Conservation (phyloP, 92 coral and sea anemone genomes). For the Siderastrea siderea region DNA sequence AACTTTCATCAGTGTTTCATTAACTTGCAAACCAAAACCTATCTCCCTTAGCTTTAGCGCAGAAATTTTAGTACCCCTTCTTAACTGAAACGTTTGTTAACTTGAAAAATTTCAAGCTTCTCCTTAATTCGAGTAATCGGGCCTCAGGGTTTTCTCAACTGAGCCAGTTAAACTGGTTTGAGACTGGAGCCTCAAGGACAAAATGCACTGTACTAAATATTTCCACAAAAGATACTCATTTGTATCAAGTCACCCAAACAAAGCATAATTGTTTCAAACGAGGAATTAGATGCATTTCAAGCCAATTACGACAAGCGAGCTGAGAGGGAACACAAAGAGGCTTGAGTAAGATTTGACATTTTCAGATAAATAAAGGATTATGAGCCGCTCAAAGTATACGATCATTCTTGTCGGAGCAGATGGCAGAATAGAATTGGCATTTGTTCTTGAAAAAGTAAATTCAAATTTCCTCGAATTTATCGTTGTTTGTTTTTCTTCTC, state of each 20-base stretch:
- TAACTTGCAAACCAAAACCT: too few relatives aligned
- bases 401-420: constrained; percentile 41
- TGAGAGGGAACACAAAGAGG: neutral
- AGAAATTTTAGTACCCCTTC: too few relatives aligned
- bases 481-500: constrained; percentile 40
- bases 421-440: constrained; percentile 42
- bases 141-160: too few relatives aligned
- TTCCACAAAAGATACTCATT: constrained; percentile 20
- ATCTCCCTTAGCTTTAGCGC: too few relatives aligned
- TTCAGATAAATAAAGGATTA: constrained; percentile 45
- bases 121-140: too few relatives aligned
- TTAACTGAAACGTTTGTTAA: neutral
- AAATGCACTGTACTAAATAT: neutral
- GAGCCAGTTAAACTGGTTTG: too few relatives aligned
- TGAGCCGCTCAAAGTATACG: constrained; percentile 22
- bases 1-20: neutral
- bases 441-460: constrained; percentile 53
- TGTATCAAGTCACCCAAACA: constrained; percentile 39
- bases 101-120: neutral
- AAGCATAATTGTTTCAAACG: constrained; percentile 11
- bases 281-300: constrained; percentile 19
- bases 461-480: constrained; percentile 38
- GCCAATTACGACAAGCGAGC: constrained; percentile 22
- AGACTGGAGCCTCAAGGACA: neutral
- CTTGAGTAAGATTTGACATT: constrained; percentile 30